Conservation (phyloP, 35 echinoderm and acorn worm genomes). For the Stichopus chloronotus region DNA sequence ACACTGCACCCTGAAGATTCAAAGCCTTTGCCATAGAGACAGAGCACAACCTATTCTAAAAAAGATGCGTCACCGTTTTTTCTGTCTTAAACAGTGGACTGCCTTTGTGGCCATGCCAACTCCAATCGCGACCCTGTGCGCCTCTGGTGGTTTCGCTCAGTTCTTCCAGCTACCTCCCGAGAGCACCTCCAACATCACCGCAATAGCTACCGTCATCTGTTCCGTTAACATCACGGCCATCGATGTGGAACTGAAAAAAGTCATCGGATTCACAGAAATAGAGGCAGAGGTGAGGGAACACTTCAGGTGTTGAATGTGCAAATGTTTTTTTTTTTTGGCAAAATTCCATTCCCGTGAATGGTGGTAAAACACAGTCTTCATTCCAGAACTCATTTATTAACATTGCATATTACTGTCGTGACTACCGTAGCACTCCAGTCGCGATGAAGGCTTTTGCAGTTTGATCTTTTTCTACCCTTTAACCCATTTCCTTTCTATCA, state of each 20-base stretch:
- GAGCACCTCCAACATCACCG: constrained; percentile 58
- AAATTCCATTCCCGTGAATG: no score
- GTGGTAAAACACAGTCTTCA: no score
- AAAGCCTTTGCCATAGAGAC: background rate
- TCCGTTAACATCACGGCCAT: constrained; percentile 62
- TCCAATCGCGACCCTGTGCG: constrained; percentile 35
- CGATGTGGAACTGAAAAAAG: constrained; percentile 37
- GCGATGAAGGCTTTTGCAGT: no score
- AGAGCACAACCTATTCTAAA: background rate
- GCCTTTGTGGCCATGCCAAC: background rate
- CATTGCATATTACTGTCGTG: no score
- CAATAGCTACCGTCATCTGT: constrained; percentile 63
- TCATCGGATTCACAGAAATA: constrained; percentile 47
- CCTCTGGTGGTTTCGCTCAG: constrained; percentile 34
- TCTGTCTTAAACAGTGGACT: constrained; percentile 3
- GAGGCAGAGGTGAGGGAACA: background rate
- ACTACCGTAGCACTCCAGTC: no score
- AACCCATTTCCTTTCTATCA: background rate
- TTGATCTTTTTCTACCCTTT: background rate
- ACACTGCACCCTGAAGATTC: background rate
- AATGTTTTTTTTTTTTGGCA: no score
- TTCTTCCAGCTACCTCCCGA: constrained; percentile 57
- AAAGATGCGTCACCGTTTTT: background rate
- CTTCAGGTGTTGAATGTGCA: no score
- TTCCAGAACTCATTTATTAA: no score